phyloP scores from a whole-genome alignment of 2,888 invertebrate species.

The Tholera decimalis region DNA sequence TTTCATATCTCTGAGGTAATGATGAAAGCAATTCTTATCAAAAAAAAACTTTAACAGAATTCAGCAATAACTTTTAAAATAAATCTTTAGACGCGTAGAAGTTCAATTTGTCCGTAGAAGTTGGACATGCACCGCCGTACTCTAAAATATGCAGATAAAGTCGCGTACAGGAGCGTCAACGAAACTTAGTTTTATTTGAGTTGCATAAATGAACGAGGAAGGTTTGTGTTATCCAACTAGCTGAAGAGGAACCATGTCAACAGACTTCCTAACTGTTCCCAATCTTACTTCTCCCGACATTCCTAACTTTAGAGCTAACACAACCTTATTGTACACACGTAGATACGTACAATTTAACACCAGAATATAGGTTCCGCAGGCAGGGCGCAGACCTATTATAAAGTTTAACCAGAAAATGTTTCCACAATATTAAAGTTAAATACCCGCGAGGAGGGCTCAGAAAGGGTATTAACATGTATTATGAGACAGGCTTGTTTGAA shows the following conservation, averaged over 20 bases:
- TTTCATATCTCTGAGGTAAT: conserved; percentile 11
- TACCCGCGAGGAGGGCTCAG: conserved; percentile 33
- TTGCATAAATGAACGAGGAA: conserved; percentile 72
- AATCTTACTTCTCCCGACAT: conserved; percentile 43
- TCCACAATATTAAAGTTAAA: conserved; percentile 53
- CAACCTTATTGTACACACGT: conserved; percentile 18
- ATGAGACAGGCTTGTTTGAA: conserved; percentile 50
- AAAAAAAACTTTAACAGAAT: conserved; percentile 35
- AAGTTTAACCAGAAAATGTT: conserved; percentile 44
- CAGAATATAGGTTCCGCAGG: conserved; percentile 9
- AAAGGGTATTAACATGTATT: conserved; percentile 52
- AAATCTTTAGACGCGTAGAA: conserved; percentile 59
- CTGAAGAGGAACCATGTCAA: conserved; percentile 63
- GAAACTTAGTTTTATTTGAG: conserved; percentile 77
- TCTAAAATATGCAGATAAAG: conserved; percentile 71
- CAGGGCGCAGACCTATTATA: conserved; percentile 26
- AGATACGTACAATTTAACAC: not conserved
- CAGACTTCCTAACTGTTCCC: conserved; percentile 62
- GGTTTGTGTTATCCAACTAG: conserved; percentile 64
- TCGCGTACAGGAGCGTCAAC: conserved; percentile 69
- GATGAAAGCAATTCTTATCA: conserved; percentile 29
- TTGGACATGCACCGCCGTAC: conserved; percentile 62
- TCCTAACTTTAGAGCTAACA: conserved; percentile 42
- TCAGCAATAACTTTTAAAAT: conserved; percentile 57
- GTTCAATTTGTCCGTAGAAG: conserved; percentile 66